Conservation (phyloP, 2,888 invertebrate species). For the Empis livida region DNA sequence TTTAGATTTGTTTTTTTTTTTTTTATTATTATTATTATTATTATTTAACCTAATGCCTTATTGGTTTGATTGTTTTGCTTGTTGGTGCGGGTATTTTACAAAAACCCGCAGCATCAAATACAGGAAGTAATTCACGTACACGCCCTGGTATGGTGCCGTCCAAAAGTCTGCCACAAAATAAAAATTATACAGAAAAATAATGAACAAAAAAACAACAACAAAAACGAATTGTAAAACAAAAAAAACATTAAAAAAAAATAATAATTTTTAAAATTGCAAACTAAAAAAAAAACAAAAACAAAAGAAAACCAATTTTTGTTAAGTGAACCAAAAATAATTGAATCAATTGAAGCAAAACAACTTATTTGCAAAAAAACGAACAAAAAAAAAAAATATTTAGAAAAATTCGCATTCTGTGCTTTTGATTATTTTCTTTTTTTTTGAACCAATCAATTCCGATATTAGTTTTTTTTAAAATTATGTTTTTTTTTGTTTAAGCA, state of each 20-base stretch:
- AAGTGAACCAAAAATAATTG: not conserved
- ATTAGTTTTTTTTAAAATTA: not conserved
- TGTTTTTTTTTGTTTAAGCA: not conserved
- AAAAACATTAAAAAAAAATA: not conserved
- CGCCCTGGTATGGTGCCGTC: constrained; percentile 55
- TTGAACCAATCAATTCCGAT: not conserved
- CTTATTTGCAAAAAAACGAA: constrained; percentile 1
- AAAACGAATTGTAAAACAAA: constrained; percentile 5
- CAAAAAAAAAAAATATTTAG: not conserved
- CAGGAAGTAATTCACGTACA: constrained; percentile 61
- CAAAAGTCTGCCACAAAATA: constrained; percentile 40
- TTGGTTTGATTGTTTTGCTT: constrained; percentile 59
- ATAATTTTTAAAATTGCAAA: not conserved
- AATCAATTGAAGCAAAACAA: constrained; percentile 1
- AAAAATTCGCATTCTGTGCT: not conserved
- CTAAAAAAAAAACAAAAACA: not conserved
- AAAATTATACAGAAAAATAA: not conserved
- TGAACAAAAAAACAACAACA: constrained; percentile 7
- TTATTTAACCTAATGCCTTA: constrained; percentile 17
- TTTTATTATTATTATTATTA: not conserved
- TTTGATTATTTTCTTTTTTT: not conserved
- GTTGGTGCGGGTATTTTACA: constrained; percentile 69
- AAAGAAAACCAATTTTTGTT: not conserved
- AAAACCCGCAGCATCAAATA: constrained; percentile 77
- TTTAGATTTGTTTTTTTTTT: too few species aligned